Evolutionary conservation across 2,113 vertebrate species (phyloP), one percentile per base, ranked within the genome.

Genomic region (Pan paniscus): DNA sequence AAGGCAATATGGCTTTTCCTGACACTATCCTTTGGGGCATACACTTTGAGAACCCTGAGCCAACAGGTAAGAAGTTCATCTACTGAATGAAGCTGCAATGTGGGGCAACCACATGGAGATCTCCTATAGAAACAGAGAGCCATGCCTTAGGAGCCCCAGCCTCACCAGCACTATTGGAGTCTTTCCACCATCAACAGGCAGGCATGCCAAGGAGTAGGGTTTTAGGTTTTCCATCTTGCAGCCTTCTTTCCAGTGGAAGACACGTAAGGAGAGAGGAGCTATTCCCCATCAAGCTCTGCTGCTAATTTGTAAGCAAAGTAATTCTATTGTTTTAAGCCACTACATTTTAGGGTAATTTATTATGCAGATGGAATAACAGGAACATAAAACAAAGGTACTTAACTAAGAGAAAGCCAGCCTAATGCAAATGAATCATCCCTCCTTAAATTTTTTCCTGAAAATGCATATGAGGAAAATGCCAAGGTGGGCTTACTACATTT

Each of bases 401-500:
- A 79, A 79, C 40, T 61, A 38, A 86, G 52, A 94, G 40, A 73
- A 95, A 96, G 11, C 40, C 61, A 82, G 30, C 43, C 20, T 52
- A 57, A 55, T 68, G 10, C 13, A 70, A 98, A 88, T 5, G 20
- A 81, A 82, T 84, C 11, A 30, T 38, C 18, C 2, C 40, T 92
- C 76, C 32, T 93, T 78, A 52, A 52, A 50, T 48, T 79, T 94
- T 85, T 64, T 79, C 23, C 32, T 83, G 25, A 89, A 98, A 97
- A 85, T 86, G 11, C 17, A 25, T 80, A 25, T 70, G 72, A 92
- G 32, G 40, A 94, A 81, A n/a, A 87, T 27, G 16, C 5, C 12
- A 76, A 80, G 6, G 85, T 80, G 13, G 3, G 17, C 27, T 95
- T 73, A 55, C 7, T 79, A 5, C 59, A 81, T 78, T 80, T 72